Evolutionary conservation across 2,888 invertebrate genomes (phyloP).

Genomic region (Cataglyphis rosenhaueri): DNA sequence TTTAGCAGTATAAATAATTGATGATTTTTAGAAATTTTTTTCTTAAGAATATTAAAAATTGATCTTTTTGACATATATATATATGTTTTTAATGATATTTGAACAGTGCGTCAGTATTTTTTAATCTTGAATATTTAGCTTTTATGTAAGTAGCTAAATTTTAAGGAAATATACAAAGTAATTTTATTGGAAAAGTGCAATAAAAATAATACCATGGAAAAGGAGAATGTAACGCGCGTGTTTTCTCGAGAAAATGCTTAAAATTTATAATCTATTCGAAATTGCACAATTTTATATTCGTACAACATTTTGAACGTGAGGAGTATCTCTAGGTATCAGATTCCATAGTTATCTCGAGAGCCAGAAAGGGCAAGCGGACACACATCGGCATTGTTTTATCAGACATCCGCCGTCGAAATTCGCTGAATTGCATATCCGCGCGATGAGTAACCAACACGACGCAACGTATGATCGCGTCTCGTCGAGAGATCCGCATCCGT

Average conservation of each 20-base stretch:
- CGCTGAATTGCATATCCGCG: slow-evolving; percentile 47
- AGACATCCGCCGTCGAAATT: slow-evolving; percentile 50
- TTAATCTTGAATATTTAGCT: too few species aligned
- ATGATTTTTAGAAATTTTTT: too few species aligned
- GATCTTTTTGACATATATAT: too few species aligned
- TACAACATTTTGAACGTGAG: background rate
- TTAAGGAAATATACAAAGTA: background rate
- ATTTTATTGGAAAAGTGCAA: background rate
- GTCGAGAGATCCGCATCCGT: slow-evolving; percentile 7
- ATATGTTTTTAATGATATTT: too few species aligned
- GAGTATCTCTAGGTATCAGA: slow-evolving; percentile 12
- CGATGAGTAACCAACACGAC: slow-evolving; percentile 44
- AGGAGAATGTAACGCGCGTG: background rate
- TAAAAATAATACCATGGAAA: background rate
- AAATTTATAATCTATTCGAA: background rate
- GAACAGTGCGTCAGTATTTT: too few species aligned
- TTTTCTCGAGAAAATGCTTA: background rate
- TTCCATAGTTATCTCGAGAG: slow-evolving; percentile 31
- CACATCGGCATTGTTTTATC: slow-evolving; percentile 45
- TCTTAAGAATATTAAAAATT: too few species aligned
- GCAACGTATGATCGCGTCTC: background rate
- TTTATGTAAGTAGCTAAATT: background rate
- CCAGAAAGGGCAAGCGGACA: slow-evolving; percentile 13
- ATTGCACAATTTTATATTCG: background rate
- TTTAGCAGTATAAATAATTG: too few species aligned